Evolutionary conservation across 2,888 invertebrate species (phyloP), one percentile per base, ranked within the genome.

Genomic region (Cryptosula pallasiana): DNA sequence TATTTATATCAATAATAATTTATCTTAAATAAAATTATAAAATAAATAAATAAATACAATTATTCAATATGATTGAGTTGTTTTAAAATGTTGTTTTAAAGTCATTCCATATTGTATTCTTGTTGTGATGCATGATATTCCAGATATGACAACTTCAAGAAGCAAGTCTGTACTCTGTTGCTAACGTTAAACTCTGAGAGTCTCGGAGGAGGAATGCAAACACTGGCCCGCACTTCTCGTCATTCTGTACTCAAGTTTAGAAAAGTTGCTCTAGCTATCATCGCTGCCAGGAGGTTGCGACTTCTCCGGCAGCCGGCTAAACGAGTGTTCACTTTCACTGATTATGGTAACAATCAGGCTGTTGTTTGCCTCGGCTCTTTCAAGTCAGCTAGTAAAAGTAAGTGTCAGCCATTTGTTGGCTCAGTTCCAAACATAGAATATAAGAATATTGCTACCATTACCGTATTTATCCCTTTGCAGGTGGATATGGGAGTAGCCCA

Each of bases 201-300:
- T 13, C 63, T 63, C 13, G 63, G 63, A 25, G 63, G 63, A 32
- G 9, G 13, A 29, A 32, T 13, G 2, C 13, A 5, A 29, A n/a
- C 3, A 5, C 5, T n/a, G 27, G 5, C n/a, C 13, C 63, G n/a
- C 3, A 13, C 45, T 45, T 45, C 45, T 20, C 2, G 32, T 16
- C 2, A n/a, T 1, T 63, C 63, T 13, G 9, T 80, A 23, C 73
- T 83, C 58, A 74, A 76, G 35, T 82, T 83, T 74, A 76, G 83
- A 25, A 75, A 75, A 2, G 81, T 78, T 35, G 82, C 76, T 25
- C 76, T 83, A 13, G 77, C 79, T 35, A 79, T 83, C 13, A 74
- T 83, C 35, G 83, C 83, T 13, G 81, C 82, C 27, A 81, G 82
- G 72, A 74, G 83, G 55, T 75, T 83, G 27, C 70, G 70, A 1